phyloP scores from a whole-genome alignment of 30 jellyfish, hydroid and myxozoan genomes.

The Catostylus mosaicus region DNA sequence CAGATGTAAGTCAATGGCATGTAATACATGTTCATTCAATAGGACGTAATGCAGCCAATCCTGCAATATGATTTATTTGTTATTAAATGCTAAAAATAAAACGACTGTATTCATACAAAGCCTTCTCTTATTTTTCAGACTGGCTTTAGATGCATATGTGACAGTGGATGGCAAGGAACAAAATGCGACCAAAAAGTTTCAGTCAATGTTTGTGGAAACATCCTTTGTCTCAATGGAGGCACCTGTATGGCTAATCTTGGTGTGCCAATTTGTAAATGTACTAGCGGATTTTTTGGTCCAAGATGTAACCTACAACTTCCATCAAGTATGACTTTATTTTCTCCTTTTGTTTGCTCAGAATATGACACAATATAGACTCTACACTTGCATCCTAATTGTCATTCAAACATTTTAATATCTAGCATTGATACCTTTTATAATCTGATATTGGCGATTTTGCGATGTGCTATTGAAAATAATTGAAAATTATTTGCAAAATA shows the following conservation, averaged over 20 bases:
- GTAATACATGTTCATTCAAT: too few relatives aligned
- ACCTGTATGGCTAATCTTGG: slow-evolving; percentile 38
- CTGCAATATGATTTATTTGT: too few relatives aligned
- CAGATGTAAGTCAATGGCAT: too few relatives aligned
- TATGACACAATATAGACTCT: not conserved
- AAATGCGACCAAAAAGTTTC: slow-evolving; percentile 46
- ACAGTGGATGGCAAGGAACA: slow-evolving; percentile 66
- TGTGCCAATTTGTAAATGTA: slow-evolving; percentile 63
- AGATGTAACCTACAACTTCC: slow-evolving; percentile 64
- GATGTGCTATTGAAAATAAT: too few relatives aligned
- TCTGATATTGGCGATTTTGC: too few relatives aligned
- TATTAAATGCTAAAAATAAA: too few relatives aligned
- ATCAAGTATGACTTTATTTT: slow-evolving; percentile 57
- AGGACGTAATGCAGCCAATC: too few relatives aligned
- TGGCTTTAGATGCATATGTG: slow-evolving; percentile 73
- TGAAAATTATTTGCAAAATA: too few relatives aligned
- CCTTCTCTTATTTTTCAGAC: slow-evolving; percentile 25
- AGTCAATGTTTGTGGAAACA: slow-evolving; percentile 46
- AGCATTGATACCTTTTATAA: too few relatives aligned
- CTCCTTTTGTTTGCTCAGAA: not conserved
- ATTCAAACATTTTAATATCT: too few relatives aligned
- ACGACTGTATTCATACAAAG: too few relatives aligned
- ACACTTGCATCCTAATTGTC: too few relatives aligned
- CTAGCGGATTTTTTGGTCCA: slow-evolving; percentile 71
- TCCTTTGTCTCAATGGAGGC: slow-evolving; percentile 77